phyloP scores from a whole-genome alignment of 23 tunicate species.

The Corella eumyota region DNA sequence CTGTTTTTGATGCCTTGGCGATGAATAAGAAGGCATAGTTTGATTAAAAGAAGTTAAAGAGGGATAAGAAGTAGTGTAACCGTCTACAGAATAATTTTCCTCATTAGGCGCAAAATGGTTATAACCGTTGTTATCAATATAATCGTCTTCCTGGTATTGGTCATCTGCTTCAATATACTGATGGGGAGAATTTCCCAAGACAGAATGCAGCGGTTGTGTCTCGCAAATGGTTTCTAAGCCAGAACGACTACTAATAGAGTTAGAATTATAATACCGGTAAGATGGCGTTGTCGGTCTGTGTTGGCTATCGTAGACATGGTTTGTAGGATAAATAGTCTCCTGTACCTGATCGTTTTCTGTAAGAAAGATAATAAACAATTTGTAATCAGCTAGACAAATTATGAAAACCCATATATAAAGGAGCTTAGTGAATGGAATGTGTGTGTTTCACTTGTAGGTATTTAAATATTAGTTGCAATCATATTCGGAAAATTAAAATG shows the following conservation, averaged over 20 bases:
- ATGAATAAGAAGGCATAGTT: background rate
- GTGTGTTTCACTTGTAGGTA: no score
- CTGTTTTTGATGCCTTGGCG: background rate
- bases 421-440: no score
- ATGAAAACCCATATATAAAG: no score
- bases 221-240: constrained; percentile 81
- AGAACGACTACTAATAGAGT: constrained; percentile 2
- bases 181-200: constrained; percentile 5
- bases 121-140: constrained; percentile 4
- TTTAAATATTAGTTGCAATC: no score
- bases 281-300: constrained; percentile 8
- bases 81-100: no score
- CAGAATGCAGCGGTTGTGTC: constrained; percentile 78
- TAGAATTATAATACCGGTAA: background rate
- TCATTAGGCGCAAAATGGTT: background rate
- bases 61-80: background rate
- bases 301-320: background rate
- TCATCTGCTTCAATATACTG: no score
- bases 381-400: no score
- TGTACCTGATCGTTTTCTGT: no score
- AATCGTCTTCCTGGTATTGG: constrained; percentile 2
- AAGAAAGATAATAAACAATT: no score
- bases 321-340: background rate
- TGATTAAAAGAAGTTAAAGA: background rate
- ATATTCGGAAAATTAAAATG: no score